Conservation (phyloP, 2,113 vertebrate species). For the Actenoides hombroni region DNA sequence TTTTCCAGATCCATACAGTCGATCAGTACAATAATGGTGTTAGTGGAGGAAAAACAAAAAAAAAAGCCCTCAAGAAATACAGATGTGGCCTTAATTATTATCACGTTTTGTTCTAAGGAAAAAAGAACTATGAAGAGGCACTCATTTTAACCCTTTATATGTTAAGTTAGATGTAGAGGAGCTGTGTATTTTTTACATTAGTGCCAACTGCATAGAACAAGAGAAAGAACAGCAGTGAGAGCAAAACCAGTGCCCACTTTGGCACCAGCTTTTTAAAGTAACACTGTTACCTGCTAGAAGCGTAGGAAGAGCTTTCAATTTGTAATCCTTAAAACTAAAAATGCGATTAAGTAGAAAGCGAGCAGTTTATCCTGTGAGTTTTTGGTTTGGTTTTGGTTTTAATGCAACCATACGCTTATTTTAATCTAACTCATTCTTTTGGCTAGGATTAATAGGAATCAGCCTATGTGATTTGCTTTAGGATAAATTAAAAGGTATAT, state of each 20-base stretch:
- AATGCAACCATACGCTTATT: constrained; percentile 83
- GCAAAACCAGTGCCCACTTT: constrained; percentile 61
- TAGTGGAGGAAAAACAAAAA: neutral
- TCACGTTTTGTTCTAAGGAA: constrained; percentile 46
- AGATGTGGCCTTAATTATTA: constrained; percentile 78
- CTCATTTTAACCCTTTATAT: constrained; percentile 59
- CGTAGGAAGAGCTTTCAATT: constrained; percentile 88
- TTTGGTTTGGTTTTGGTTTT: constrained; percentile 70
- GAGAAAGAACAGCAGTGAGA: constrained; percentile 63
- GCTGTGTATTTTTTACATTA: constrained; percentile 69
- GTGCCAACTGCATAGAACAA: constrained; percentile 69
- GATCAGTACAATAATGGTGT: constrained; percentile 28
- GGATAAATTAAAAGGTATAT: constrained; percentile 85
- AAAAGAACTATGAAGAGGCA: constrained; percentile 14
- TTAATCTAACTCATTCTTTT: constrained; percentile 85
- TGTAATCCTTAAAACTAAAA: constrained; percentile 90
- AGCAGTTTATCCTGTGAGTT: constrained; percentile 80
- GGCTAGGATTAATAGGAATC: constrained; percentile 88
- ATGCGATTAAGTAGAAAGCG: constrained; percentile 86
- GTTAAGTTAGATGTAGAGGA: constrained; percentile 71
- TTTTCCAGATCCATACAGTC: constrained; percentile 56
- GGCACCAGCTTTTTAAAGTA: constrained; percentile 70
- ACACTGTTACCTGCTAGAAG: constrained; percentile 73
- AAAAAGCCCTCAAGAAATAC: constrained; percentile 52
- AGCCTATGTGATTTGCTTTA: constrained; percentile 90